Conservation (phyloP, 2,888 invertebrate genomes). For the Azorinus chamasolen region DNA sequence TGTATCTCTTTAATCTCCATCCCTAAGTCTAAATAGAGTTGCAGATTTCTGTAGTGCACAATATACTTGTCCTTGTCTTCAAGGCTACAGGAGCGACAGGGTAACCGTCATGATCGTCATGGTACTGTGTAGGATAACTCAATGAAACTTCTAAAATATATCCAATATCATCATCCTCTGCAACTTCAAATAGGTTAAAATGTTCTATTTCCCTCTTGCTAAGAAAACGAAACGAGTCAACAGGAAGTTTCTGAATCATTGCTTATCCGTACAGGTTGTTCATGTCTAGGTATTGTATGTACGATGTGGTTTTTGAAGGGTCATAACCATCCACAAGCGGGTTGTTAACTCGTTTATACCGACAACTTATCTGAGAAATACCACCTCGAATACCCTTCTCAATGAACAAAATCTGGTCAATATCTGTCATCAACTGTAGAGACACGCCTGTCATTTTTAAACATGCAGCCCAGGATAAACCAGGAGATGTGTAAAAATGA, state of each 20-base stretch:
- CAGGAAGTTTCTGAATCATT: constrained; percentile 60
- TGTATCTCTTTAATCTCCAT: constrained; percentile 50
- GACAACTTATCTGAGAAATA: constrained; percentile 11
- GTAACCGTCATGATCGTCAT: constrained; percentile 81
- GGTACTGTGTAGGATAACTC: constrained; percentile 84
- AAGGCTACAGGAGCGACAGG: constrained; percentile 76
- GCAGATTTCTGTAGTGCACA: constrained; percentile 81
- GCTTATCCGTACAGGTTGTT: too few relatives aligned
- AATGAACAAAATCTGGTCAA: too few relatives aligned
- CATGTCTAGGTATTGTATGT: too few relatives aligned
- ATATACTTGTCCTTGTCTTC: constrained; percentile 72
- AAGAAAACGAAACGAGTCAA: constrained; percentile 68
- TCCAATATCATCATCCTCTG: constrained; percentile 45
- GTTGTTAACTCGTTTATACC: constrained; percentile 48
- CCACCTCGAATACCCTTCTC: constrained; percentile 33
- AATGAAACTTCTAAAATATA: constrained; percentile 87
- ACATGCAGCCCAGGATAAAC: too few relatives aligned
- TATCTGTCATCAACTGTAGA: too few relatives aligned
- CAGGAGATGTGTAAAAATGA: constrained; percentile 43
- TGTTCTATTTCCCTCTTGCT: constrained; percentile 21
- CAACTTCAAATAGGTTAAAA: constrained; percentile 13
- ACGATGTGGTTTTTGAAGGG: too few relatives aligned
- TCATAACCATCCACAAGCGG: neutral
- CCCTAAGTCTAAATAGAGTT: constrained; percentile 75
- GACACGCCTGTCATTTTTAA: too few relatives aligned